These are phyloP conservation scores for Cinclus mexicanus DNA, from an alignment of 2,113 vertebrate species.

Conservation along the genomic window DNA sequence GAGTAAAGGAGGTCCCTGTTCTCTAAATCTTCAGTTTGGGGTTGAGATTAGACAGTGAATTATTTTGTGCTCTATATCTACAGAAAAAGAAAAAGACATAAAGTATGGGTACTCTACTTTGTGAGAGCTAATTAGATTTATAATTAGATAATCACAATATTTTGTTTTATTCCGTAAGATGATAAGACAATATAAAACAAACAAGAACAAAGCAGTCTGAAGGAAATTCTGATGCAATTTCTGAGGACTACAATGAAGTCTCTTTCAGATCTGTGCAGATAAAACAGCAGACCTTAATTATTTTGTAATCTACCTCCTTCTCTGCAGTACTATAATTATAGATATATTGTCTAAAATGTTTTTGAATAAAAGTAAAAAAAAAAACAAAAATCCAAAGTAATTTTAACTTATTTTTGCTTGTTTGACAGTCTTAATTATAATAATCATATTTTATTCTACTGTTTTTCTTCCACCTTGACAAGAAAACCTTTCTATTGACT, in stretches of 20 bases:
- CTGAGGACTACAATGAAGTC: not conserved
- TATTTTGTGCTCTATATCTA: not conserved
- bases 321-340: not conserved
- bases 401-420: not conserved
- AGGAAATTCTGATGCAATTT: not conserved
- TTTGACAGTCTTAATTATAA: not conserved
- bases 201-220: not conserved
- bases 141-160: not conserved
- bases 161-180: not conserved
- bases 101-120: not conserved
- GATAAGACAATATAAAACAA: not conserved
- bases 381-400: not conserved
- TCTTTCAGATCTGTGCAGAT: not conserved
- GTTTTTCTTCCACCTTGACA: not conserved
- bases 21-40: not conserved
- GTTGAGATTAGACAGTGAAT: not conserved
- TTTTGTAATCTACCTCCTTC: not conserved
- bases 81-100: not conserved
- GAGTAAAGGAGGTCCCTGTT: not conserved
- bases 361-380: not conserved
- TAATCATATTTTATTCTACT: not conserved
- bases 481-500: not conserved
- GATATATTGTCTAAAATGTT: not conserved
- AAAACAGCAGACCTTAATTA: not conserved
- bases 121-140: conserved; percentile 7